phyloP scores from a whole-genome alignment of 2,888 invertebrate genomes.

The Shargacucullia verbasci region DNA sequence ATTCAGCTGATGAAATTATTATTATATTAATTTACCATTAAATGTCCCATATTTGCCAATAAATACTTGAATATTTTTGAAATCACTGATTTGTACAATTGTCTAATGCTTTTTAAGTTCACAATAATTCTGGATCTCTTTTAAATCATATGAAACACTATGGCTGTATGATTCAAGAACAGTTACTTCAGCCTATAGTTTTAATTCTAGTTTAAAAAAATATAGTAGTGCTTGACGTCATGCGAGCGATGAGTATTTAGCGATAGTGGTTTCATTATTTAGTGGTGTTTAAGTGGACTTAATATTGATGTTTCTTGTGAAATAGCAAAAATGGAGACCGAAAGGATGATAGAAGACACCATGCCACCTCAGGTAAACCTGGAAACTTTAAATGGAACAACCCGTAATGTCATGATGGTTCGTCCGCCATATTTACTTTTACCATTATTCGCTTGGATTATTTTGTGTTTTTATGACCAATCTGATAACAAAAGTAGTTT shows the following conservation, averaged over 20 bases:
- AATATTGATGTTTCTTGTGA: conserved; percentile 86
- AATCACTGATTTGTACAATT: too few relatives aligned
- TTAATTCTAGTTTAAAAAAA: conserved; percentile 55
- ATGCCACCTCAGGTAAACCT: conserved; percentile 82
- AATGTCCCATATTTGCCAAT: too few relatives aligned
- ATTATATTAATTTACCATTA: too few relatives aligned
- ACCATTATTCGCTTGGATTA: conserved; percentile 67
- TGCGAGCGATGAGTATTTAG: conserved; percentile 82
- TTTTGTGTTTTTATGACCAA: conserved; percentile 69
- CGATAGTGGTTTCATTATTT: conserved; percentile 79
- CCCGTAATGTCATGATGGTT: conserved; percentile 82
- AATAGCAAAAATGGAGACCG: conserved; percentile 97
- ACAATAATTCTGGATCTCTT: too few relatives aligned
- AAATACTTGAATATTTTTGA: too few relatives aligned
- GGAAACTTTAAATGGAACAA: conserved; percentile 78
- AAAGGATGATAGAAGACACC: conserved; percentile 95
- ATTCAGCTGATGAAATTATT: too few relatives aligned
- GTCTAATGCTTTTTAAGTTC: too few relatives aligned
- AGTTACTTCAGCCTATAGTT: conserved; percentile 26
- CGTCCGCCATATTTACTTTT: conserved; percentile 85
- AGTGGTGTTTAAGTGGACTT: conserved; percentile 78
- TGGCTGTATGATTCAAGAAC: conserved; percentile 36
- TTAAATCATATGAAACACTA: not conserved
- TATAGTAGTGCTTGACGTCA: conserved; percentile 83
- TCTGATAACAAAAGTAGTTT: conserved; percentile 43